Evolutionary conservation across 2,113 vertebrate genomes (phyloP), one percentile per base, ranked within the genome.

Genomic region (Eudorcas thomsonii): DNA sequence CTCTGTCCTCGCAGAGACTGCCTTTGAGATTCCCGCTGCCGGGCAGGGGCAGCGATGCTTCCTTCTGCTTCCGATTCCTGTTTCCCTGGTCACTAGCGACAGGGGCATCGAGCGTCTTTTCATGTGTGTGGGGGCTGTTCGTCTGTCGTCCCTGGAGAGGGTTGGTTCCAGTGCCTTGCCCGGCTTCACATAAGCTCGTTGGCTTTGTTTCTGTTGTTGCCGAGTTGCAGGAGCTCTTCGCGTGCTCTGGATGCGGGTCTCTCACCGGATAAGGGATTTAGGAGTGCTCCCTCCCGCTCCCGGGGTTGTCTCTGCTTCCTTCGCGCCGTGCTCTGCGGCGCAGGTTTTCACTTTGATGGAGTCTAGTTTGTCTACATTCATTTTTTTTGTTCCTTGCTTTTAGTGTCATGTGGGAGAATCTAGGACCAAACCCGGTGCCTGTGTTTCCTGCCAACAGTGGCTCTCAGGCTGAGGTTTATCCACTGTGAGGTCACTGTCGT

Each of bases 221-320:
- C 8, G 9, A 54, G 36, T 17, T 43, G 28, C 43, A 1, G 33
- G 33, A 3, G 33, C 52, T 39, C 7, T 7, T 59, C 9, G 1
- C 5, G 1, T 33, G 4, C 45, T 5, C 2, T 26, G 80, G 26
- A 2, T 15, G 2, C 25, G 0, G 43, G 88, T 28, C 26, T 8
- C 26, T 6, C 5, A 1, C 14, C 30, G 1, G 28, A 0, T 15
- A 3, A 28, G 71, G 5, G 21, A 23, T 5, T 2, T 5, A 9
- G 2, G 1, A 2, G 0, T 1, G 1, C 9, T 21, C 30, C 6
- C 3, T 85, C 28, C 45, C 1, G 0, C 33, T n/a, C 14, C 43
- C 25, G 15, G 8, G 0, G 3, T 9, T 60, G 9, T 25, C 43
- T 36, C 23, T 50, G 7, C 45, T 6, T 19, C 39, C n/a, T 77